Conservation (phyloP, 2,113 vertebrate species). For the Coregonus clupeaformis region DNA sequence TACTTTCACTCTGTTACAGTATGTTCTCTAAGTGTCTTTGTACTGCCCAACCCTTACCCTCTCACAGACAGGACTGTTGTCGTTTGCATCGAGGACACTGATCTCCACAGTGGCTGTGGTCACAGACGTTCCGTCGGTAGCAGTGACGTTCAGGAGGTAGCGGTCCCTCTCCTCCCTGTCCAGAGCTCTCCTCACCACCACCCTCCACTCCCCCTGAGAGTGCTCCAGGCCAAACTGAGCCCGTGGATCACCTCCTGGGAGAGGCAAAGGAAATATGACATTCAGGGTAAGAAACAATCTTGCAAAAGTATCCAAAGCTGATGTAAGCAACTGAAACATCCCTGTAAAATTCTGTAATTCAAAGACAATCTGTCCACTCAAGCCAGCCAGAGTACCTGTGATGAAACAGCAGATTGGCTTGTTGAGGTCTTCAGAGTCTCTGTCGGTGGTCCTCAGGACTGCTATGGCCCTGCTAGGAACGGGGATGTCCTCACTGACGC, state of each 20-base stretch:
- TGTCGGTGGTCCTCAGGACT: constrained; percentile 77
- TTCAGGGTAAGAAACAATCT: constrained; percentile 27
- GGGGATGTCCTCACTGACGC: constrained; percentile 82
- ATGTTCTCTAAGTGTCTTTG: neutral
- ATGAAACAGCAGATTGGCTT: constrained; percentile 79
- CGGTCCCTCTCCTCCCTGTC: constrained; percentile 81
- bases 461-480: constrained; percentile 76
- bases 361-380: too few relatives aligned
- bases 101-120: constrained; percentile 81
- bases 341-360: too few relatives aligned
- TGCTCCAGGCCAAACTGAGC: constrained; percentile 82
- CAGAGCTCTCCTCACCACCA: constrained; percentile 78
- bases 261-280: constrained; percentile 27
- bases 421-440: constrained; percentile 78
- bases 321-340: too few relatives aligned
- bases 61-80: constrained; percentile 83
- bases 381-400: constrained; percentile 70
- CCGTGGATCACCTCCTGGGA: constrained; percentile 80
- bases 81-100: constrained; percentile 86
- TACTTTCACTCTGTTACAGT: too few relatives aligned
- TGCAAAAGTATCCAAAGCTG: neutral
- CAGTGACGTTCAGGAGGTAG: constrained; percentile 83
- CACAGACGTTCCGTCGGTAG: constrained; percentile 81
- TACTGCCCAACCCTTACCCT: constrained; percentile 64
- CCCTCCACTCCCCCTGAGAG: constrained; percentile 81